phyloP scores from a whole-genome alignment of 2,113 vertebrate species.

The Cephalopterus ornatus region DNA sequence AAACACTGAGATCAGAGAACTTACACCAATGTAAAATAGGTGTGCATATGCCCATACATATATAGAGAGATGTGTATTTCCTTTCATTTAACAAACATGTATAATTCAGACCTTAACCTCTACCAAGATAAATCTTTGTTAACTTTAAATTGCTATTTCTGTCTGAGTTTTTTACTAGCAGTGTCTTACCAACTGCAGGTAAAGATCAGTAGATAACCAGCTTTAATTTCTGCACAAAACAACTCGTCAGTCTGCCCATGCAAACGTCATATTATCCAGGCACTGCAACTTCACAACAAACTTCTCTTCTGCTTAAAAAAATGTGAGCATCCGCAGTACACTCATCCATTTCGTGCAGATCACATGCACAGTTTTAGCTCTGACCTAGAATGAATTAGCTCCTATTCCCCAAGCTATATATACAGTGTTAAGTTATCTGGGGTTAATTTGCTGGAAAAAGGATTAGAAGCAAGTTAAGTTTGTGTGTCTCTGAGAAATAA shows the following conservation, averaged over 20 bases:
- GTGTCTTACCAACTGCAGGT: background rate
- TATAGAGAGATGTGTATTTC: background rate
- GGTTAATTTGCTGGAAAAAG: conserved; percentile 50
- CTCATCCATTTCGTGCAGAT: background rate
- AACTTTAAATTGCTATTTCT: background rate
- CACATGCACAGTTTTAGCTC: background rate
- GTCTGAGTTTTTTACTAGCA: background rate
- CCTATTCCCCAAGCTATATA: conserved; percentile 15
- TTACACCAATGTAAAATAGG: conserved; percentile 51
- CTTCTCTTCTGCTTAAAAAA: background rate
- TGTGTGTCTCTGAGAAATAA: background rate
- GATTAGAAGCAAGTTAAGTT: conserved; percentile 5
- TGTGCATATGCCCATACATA: background rate
- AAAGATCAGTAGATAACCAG: background rate
- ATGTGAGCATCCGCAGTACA: background rate
- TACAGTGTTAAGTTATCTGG: conserved; percentile 3
- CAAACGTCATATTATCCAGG: background rate
- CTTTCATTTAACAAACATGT: background rate
- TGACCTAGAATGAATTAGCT: conserved; percentile 28
- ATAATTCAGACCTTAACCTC: background rate
- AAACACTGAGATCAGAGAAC: conserved; percentile 56
- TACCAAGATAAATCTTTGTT: background rate
- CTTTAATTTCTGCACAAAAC: background rate
- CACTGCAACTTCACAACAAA: background rate
- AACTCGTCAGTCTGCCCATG: background rate